Evolutionary conservation across 2,888 invertebrate species (phyloP), one percentile per base, ranked within the genome.

Genomic region (Pecten maximus): DNA sequence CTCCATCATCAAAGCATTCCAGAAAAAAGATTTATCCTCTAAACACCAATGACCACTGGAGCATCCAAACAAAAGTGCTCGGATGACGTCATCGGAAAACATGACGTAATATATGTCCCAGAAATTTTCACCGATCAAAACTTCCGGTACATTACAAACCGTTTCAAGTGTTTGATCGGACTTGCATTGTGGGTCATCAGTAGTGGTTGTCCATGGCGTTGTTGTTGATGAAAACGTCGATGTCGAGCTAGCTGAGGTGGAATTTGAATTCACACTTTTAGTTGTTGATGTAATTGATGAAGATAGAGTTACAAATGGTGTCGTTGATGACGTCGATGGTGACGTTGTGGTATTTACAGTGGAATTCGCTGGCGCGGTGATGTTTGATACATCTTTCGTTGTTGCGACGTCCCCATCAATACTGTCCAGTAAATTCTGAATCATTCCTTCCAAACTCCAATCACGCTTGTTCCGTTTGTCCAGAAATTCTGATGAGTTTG

Each of bases 81-180:
- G 92, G 3, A 94, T 50, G 28, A 93, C 92, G 35, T 91, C 89
- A 88, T 93, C 93, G 19, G 93, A 93, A 88, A 94, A 94, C 40
- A 94, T 19, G 10, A 92, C 88, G 0, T 89, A 90, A 74, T 93
- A 93, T 12, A 94, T 87, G 60, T 94, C 93, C 93, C 93, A 93
- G 44, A 94, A 93, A 23, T 92, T 92, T 39, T 92, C 92, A 54
- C 91, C 93, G n/a, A 88, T 87, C 87, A 94, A 60, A 16, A 89
- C 91, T 23, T 87, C 91, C 8, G 93, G 91, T 2, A 93, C 74
- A 15, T 19, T 28, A 74, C 74, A 74, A 28, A 74, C 74, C 6
- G 74, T 74, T 23, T 74, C 74, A 28, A 74, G 74, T 28, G 35
- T 10, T 74, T 74, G 28, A 12, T 74, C 35, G 0, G 74, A 35